These are phyloP conservation scores for Lasius fuliginosus DNA, from an alignment of 2,888 invertebrate species.

Conservation along the genomic window DNA sequence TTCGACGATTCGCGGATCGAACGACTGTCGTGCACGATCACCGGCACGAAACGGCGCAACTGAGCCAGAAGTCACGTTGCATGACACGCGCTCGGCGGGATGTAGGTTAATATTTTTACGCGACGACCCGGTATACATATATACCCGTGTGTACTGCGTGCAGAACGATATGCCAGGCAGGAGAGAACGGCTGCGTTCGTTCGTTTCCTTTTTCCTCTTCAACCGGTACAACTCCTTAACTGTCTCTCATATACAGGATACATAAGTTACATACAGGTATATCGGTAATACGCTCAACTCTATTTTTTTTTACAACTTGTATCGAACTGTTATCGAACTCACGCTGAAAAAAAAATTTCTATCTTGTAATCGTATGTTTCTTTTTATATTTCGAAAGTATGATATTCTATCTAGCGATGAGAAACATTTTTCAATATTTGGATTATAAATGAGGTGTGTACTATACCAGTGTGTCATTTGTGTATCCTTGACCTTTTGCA, in stretches of 20 bases:
- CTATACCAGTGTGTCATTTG: slow-evolving; percentile 31
- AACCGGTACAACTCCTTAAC: background rate
- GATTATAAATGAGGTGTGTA: slow-evolving; percentile 52
- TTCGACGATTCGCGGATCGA: slow-evolving; percentile 25
- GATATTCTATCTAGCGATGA: background rate
- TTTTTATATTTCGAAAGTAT: background rate
- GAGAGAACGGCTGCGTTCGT: background rate
- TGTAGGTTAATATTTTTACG: slow-evolving; percentile 84
- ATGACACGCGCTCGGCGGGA: slow-evolving; percentile 82
- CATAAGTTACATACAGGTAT: background rate
- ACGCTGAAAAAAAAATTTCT: background rate
- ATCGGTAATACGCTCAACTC: too few relatives aligned
- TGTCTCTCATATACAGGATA: background rate
- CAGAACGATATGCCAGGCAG: slow-evolving; percentile 52
- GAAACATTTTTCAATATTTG: slow-evolving; percentile 13
- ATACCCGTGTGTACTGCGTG: slow-evolving; percentile 55
- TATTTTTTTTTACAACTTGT: background rate
- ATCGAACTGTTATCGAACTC: background rate
- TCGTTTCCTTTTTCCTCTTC: background rate
- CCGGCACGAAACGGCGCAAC: slow-evolving; percentile 54
- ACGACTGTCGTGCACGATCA: slow-evolving; percentile 43
- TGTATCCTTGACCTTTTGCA: slow-evolving; percentile 72
- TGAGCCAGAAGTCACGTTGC: slow-evolving; percentile 83
- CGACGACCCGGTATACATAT: slow-evolving; percentile 65
- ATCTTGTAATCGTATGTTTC: background rate